phyloP scores from a whole-genome alignment of 2,113 vertebrate genomes.

The Cyanoderma ruficeps region DNA sequence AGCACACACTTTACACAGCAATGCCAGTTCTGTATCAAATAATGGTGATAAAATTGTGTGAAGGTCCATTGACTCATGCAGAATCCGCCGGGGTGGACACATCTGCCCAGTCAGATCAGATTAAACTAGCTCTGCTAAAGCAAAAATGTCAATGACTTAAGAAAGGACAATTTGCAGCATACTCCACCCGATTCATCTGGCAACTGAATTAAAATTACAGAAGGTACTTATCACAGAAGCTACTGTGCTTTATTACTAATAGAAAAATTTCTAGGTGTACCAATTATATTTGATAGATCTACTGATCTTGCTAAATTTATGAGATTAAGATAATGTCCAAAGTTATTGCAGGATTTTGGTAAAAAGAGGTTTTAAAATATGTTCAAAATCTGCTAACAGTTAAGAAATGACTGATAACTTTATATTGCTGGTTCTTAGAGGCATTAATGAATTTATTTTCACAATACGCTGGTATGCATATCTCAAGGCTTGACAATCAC shows the following conservation, averaged over 20 bases:
- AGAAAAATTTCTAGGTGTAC: background rate
- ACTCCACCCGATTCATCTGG: background rate
- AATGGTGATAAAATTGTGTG: background rate
- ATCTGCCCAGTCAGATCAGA: background rate
- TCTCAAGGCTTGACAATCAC: background rate
- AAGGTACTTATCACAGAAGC: background rate
- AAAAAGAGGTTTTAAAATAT: background rate
- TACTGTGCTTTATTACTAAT: background rate
- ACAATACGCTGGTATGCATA: background rate
- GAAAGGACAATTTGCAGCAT: background rate
- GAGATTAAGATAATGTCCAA: background rate
- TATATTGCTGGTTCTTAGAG: background rate
- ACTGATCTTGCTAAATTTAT: background rate
- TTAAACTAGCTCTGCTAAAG: background rate
- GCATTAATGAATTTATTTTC: background rate
- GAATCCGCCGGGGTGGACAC: background rate
- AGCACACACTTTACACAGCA: background rate
- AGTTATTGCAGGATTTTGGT: background rate
- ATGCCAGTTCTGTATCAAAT: background rate
- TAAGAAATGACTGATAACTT: background rate
- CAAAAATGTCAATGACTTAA: slow-evolving; percentile 17
- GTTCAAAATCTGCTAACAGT: background rate
- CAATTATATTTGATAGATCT: background rate
- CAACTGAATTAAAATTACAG: background rate
- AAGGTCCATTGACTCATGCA: background rate